A percentile compares a stretch with the other conserved stretches of the same genome.
phyloP scores from a whole-genome alignment of 2,888 invertebrate species.

The Andrena flavipes region DNA sequence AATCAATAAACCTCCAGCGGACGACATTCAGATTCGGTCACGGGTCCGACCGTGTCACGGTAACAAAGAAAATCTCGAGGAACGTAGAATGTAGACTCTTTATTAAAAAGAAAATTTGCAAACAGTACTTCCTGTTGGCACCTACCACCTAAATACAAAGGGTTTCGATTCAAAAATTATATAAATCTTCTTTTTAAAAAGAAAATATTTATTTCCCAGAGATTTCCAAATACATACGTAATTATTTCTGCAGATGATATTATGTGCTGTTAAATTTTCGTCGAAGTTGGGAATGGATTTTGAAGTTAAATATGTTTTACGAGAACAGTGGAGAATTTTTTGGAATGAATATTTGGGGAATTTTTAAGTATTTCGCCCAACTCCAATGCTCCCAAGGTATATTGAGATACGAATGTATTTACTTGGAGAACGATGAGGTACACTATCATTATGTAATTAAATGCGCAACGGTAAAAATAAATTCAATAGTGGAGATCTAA shows the following conservation, averaged over 20 bases:
- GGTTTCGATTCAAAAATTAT: too few relatives aligned
- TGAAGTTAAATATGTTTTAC: too few relatives aligned
- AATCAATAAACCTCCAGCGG: slow-evolving; percentile 74
- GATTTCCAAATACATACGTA: too few relatives aligned
- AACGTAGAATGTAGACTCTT: not conserved
- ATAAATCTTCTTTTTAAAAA: too few relatives aligned
- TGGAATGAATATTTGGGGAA: not conserved
- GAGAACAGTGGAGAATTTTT: not conserved
- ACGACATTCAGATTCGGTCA: slow-evolving; percentile 72
- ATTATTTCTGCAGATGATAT: too few relatives aligned
- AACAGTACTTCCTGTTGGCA: not conserved
- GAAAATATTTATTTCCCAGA: too few relatives aligned
- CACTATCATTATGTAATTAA: slow-evolving; percentile 26
- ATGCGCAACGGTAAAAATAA: slow-evolving; percentile 24
- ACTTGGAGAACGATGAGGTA: not conserved
- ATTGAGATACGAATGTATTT: not conserved
- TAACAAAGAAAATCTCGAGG: slow-evolving; percentile 28
- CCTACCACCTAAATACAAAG: not conserved
- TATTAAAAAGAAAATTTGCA: not conserved
- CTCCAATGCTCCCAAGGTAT: not conserved
- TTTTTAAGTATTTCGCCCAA: not conserved
- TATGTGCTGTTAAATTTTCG: too few relatives aligned
- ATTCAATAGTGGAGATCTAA: slow-evolving; percentile 21
- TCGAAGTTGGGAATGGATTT: too few relatives aligned
- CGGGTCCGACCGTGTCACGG: slow-evolving; percentile 46